Evolutionary conservation across 2,797 vertebrate genomes (phyloP), one percentile per base, ranked within the genome.

Genomic region (Poecilia gillii): DNA sequence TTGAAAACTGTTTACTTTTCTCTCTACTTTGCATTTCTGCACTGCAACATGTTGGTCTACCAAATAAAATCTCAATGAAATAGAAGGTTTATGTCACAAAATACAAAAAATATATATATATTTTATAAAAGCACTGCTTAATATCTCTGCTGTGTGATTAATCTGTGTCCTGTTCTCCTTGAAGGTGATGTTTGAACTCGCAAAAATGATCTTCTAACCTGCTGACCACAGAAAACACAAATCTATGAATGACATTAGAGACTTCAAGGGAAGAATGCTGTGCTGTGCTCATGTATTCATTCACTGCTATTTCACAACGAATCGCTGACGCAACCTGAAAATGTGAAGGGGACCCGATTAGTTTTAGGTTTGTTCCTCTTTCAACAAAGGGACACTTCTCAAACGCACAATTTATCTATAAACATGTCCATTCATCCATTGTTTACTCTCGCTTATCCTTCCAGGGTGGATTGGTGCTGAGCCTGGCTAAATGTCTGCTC

Each of bases 111-210:
- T 7, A 41, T 7, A 0, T 33, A 33, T 33, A 33, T 33, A 4
- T 59, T 59, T 28, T 31, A 28, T 13, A 28, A 31, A 59, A 59
- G 66, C 41, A 28, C 68, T 6, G 68, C 14, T 43, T 20, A 71
- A 45, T 1, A 20, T 71, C 25, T 43, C 18, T 16, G 23, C 25
- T 28, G 68, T 28, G 12, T 0, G 18, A 72, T 31, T 6, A 12
- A 0, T 57, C 8, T 80, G 13, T 86, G 51, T 39, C 70, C 90
- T 88, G 72, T 91, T 90, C 90, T 49, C 73, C 85, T 53, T 85
- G 28, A 86, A 99, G 98, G 98, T 99, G 79, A 95, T 99, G 96
- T 99, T 99, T 95, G 98, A 99, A 94, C 96, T 99, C 73, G 96
- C 93, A 82, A 97, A 98, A 91, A 96, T 99, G 83, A 90, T 98